phyloP scores from a whole-genome alignment of 2,113 vertebrate species.

The Monarcha castaneiventris region DNA sequence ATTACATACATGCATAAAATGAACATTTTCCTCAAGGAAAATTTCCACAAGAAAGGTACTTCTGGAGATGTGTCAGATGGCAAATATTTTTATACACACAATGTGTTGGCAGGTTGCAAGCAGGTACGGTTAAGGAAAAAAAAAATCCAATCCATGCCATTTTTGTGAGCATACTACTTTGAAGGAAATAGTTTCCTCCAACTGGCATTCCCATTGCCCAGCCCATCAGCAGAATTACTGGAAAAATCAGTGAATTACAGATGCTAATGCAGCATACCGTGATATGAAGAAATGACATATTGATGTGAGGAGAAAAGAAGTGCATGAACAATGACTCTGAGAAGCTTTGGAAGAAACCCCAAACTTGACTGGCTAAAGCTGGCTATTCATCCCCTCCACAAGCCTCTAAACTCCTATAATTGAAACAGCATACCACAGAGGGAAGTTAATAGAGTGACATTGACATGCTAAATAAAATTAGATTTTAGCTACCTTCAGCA shows the following conservation, averaged over 20 bases:
- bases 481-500: background rate
- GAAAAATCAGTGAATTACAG: background rate
- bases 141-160: background rate
- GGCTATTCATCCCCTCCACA: background rate
- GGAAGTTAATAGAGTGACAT: background rate
- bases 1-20: background rate
- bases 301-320: background rate
- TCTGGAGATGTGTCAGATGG: background rate
- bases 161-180: background rate
- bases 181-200: background rate
- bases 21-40: background rate
- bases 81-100: background rate
- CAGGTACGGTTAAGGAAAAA: background rate
- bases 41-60: background rate
- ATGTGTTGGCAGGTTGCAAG: background rate
- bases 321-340: background rate
- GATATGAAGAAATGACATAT: background rate
- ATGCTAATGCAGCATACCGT: background rate
- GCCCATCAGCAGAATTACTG: background rate
- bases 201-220: background rate
- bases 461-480: slow-evolving; percentile 32
- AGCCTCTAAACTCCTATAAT: slow-evolving; percentile 13
- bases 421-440: slow-evolving; percentile 14
- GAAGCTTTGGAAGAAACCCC: background rate
- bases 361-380: background rate